Evolutionary conservation across 2,113 vertebrate species (phyloP).

Genomic region (Suncus etruscus): DNA sequence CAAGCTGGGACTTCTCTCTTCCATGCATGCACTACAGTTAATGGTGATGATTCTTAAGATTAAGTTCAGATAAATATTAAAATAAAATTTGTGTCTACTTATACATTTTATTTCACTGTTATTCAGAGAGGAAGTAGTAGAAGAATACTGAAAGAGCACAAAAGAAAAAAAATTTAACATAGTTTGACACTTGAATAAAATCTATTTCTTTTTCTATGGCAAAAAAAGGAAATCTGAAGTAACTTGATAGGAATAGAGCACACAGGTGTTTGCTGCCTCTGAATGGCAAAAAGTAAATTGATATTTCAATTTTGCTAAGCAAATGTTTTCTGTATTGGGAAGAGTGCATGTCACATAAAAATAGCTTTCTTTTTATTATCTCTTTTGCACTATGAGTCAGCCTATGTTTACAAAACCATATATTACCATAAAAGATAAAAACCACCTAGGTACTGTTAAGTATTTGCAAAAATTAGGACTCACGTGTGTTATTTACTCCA

Average conservation of each 20-base stretch:
- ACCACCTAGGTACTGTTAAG: neutral
- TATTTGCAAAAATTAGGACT: neutral
- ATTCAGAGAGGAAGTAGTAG: neutral
- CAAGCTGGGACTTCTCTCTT: too few species aligned
- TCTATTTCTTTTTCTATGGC: neutral
- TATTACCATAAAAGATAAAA: neutral
- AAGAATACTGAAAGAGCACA: neutral
- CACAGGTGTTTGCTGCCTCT: neutral
- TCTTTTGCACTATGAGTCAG: neutral
- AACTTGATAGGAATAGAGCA: neutral
- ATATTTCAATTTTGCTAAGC: neutral
- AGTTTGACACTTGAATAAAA: neutral
- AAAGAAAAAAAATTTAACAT: neutral
- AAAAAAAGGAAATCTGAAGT: neutral
- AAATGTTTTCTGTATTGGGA: neutral
- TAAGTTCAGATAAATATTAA: neutral
- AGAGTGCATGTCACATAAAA: neutral
- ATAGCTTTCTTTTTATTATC: neutral
- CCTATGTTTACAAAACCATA: neutral
- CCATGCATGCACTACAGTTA: too few species aligned
- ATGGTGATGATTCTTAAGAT: too few species aligned
- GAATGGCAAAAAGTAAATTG: neutral
- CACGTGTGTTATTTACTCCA: neutral
- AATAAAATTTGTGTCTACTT: neutral
- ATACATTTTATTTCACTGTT: conserved; percentile 3